Evolutionary conservation across 1,140 invertebrate genomes (phyloP).

Genomic region (Ceratosolen solmsi): DNA sequence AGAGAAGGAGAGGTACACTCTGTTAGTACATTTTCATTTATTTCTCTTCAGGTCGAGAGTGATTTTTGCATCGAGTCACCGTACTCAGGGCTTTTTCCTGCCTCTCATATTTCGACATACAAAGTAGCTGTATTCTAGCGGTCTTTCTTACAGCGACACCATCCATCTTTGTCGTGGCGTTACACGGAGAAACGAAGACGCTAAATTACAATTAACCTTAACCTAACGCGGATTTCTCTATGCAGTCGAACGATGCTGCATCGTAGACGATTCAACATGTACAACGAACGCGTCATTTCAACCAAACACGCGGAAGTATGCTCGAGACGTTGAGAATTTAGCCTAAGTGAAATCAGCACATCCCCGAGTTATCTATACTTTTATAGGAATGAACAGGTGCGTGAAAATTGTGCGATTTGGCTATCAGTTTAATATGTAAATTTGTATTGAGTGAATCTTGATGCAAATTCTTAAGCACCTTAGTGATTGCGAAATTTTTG

Average conservation of each 20-base stretch:
- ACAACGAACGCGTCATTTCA: not conserved
- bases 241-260: not conserved
- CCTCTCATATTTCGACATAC: slow-evolving; percentile 53
- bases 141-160: slow-evolving; percentile 37
- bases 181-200: not conserved
- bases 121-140: slow-evolving; percentile 55
- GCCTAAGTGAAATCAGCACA: not conserved
- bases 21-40: not conserved
- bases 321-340: not conserved
- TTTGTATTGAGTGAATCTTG: not conserved
- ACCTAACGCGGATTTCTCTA: not conserved
- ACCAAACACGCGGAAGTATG: not conserved
- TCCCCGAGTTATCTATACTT: not conserved
- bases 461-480: slow-evolving; percentile 14
- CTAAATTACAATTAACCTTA: not conserved
- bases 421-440: not conserved
- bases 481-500: not conserved
- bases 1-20: too few relatives aligned
- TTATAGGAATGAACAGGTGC: not conserved
- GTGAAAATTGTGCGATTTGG: not conserved
- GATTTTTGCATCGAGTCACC: slow-evolving; percentile 7
- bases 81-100: slow-evolving; percentile 20
- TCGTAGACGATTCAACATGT: not conserved
- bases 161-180: slow-evolving; percentile 55
- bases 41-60: not conserved